These are phyloP conservation scores for Cheilosia vulpina DNA, from an alignment of 2,888 invertebrate genomes.

Conservation along the genomic window DNA sequence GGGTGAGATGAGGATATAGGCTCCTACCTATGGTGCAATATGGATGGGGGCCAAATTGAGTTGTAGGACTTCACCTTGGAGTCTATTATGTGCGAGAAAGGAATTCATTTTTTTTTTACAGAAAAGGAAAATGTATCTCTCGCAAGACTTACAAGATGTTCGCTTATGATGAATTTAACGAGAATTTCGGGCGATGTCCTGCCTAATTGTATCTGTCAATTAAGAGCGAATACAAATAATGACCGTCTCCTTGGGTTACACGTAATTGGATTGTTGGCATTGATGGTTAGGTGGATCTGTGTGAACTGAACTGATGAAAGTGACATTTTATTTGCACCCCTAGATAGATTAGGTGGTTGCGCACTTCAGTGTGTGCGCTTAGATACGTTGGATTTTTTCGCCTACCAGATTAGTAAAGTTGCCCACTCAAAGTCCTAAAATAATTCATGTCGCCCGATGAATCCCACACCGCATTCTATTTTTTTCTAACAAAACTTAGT, in stretches of 20 bases:
- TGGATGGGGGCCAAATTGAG: conserved; percentile 4
- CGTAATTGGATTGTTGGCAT: neutral
- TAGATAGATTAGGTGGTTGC: no score
- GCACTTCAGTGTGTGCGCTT: no score
- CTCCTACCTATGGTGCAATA: conserved; percentile 8
- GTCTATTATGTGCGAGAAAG: neutral
- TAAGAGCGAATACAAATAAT: neutral
- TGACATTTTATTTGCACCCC: no score
- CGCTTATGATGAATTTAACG: neutral
- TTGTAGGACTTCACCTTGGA: conserved; percentile 3
- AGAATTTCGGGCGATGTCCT: neutral
- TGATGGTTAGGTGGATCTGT: neutral
- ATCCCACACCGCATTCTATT: neutral
- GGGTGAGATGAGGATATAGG: neutral
- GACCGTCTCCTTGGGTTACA: neutral
- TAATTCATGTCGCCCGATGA: neutral
- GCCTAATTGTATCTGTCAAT: neutral
- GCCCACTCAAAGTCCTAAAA: neutral
- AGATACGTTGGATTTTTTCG: no score
- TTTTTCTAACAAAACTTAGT: neutral
- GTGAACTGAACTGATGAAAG: neutral
- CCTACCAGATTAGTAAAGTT: neutral
- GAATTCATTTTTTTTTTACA: neutral
- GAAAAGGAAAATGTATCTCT: neutral
- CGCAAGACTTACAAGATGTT: neutral